Evolutionary conservation across 2,888 invertebrate species (phyloP), one percentile per base, ranked within the genome.

Genomic region (Leptogaster cylindrica): DNA sequence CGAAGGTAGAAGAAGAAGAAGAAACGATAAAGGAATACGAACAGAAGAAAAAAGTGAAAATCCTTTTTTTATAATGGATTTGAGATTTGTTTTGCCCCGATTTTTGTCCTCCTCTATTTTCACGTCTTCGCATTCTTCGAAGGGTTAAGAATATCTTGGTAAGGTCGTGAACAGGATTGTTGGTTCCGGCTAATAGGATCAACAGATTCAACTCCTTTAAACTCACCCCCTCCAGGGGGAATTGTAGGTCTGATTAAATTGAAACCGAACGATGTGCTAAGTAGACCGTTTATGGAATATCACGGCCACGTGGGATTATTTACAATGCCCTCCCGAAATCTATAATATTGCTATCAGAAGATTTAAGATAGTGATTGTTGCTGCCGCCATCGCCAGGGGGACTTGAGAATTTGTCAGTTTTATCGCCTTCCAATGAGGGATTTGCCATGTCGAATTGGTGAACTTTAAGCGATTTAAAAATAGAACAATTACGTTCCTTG

Each of bases 181-280:
- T n/a, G n/a, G 44, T 28, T 44, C 44, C 44, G 10, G 6, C 28
- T 61, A 61, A 61, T 61, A 44, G 61, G 61, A 61, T 61, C 44
- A 61, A 61, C 61, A 61, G 61, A 61, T 61, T 61, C 44, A 12
- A n/a, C 14, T 7, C 27, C 20, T 14, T 28, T 28, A 28, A 44
- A 61, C 27, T 27, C 28, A 27, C 27, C 61, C 61, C n/a, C 27
- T 44, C 61, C n/a, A 7, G 16, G 44, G 61, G 23, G 14, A 16
- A 6, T 20, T 50, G 25, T 12, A 16, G 31, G 41, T 3, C 41
- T 41, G 61, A 25, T 44, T 27, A 61, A 61, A 61, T 61, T 61
- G 61, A 61, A 61, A 61, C 44, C 28, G 41, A 61, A 61, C 61
- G 61, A 61, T 12, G 61, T 61, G 61, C 44, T 61, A 61, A 61